Evolutionary conservation across 2,113 vertebrate species (phyloP), one percentile per base, ranked within the genome.

Genomic region (Corydoras maculifer): DNA sequence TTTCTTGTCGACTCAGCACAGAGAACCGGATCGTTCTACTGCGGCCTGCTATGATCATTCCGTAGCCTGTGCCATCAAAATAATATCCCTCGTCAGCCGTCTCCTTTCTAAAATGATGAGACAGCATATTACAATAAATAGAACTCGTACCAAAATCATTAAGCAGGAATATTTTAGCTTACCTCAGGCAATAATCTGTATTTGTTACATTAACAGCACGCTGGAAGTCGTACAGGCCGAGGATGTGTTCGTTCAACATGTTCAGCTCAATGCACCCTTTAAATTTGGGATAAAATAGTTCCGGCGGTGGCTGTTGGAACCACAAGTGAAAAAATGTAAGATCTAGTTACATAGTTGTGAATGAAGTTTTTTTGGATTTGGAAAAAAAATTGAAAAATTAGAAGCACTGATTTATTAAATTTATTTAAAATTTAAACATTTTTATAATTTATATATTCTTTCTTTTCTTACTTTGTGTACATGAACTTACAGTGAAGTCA

Each of bases 61-160:
- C 90, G 59, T 93, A 94, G 12, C 94, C 94, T 11, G 90, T 93
- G 30, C 94, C 94, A 77, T 94, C 91, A 59, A 94, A 95, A 83
- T 92, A 88, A 65, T 91, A 8, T 12, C 48, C 55, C 60, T n/a
- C 32, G 3, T 62, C 87, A 15, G 50, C 69, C 8, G 57, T 57
- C 35, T 80, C 67, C 7, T 64, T 75, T 81, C 84, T 14, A 31
- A 59, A 29, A 78, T 0, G 25, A 51, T 69, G 29, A 13, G 9
- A 25, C 49, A 66, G 25, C 3, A 15, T 30, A 53, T 35, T 32
- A 11, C 0, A 54, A 31, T 4, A 30, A 58, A 15, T 50, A 58
- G 5, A 9, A 8, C 43, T 11, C 3, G 18, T 25, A 25, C 50
- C 12, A 12, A 2, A 15, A 15, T 58, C 12, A 14, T 2, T 3